Conservation (phyloP, 2,888 invertebrate genomes). For the Thereva unica region DNA sequence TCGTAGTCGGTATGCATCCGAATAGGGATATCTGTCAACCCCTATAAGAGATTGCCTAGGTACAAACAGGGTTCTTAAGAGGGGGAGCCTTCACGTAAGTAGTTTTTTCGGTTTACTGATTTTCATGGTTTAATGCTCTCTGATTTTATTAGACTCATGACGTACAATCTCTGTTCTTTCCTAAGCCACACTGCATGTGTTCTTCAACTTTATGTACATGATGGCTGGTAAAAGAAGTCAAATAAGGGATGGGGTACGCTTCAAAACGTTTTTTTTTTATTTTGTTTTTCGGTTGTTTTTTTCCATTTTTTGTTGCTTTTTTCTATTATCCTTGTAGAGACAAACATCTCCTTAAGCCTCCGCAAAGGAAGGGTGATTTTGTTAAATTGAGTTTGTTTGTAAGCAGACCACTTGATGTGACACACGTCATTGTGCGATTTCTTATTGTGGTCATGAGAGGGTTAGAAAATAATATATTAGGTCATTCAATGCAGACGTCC, state of each 20-base stretch:
- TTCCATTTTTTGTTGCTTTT: not conserved
- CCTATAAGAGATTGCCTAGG: conserved; percentile 9
- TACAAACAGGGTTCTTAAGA: not conserved
- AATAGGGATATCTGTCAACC: not conserved
- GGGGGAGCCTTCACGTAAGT: conserved; percentile 17
- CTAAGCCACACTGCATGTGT: not conserved
- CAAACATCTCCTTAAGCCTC: too few relatives aligned
- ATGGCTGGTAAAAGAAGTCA: too few relatives aligned
- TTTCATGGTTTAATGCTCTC: conserved; percentile 58
- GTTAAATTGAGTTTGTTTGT: conserved; percentile 30
- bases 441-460: conserved; percentile 20
- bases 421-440: conserved; percentile 29
- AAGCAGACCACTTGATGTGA: conserved; percentile 23
- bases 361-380: conserved; percentile 6
- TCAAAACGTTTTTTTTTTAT: too few relatives aligned
- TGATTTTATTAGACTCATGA: conserved; percentile 49
- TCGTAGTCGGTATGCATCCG: too few relatives aligned
- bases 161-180: conserved; percentile 1
- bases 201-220: too few relatives aligned
- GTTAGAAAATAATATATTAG: conserved; percentile 20
- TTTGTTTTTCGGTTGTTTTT: not conserved
- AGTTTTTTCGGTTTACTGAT: conserved; percentile 55
- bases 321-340: not conserved
- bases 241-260: too few relatives aligned
- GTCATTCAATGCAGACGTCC: too few relatives aligned